These are phyloP conservation scores for Bettongia penicillata DNA, from an alignment of 2,113 vertebrate species.

Conservation along the genomic window DNA sequence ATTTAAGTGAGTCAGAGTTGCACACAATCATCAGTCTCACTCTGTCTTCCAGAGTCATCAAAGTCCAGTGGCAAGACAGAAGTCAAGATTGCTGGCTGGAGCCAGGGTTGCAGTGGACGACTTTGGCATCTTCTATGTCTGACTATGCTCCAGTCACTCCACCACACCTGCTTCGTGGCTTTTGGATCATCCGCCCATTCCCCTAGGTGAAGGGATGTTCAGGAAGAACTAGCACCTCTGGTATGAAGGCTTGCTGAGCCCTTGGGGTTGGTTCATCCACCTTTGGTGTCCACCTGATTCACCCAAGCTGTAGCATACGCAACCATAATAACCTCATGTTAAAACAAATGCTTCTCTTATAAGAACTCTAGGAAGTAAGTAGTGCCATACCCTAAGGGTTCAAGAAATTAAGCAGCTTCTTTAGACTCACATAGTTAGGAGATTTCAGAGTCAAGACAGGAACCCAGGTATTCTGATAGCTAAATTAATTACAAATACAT, in stretches of 20 bases:
- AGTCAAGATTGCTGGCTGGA: too few species aligned
- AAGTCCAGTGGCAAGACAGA: neutral
- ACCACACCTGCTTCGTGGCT: neutral
- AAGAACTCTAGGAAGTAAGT: neutral
- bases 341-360: neutral
- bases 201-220: neutral
- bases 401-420: neutral
- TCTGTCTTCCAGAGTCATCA: neutral
- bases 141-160: neutral
- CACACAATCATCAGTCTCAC: neutral
- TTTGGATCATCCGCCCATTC: neutral
- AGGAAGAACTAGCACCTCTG: neutral
- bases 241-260: neutral
- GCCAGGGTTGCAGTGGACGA: neutral
- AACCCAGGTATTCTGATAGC: neutral
- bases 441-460: neutral
- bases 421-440: neutral
- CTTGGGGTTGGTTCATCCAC: neutral
- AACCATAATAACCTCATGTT: neutral
- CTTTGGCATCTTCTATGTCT: neutral
- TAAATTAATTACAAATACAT: constrained; percentile 20
- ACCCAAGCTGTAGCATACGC: neutral
- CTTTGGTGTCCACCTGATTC: neutral
- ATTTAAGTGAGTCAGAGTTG: neutral
- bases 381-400: neutral